Conservation (phyloP, 2,888 invertebrate genomes). For the Trachelus stipa region DNA sequence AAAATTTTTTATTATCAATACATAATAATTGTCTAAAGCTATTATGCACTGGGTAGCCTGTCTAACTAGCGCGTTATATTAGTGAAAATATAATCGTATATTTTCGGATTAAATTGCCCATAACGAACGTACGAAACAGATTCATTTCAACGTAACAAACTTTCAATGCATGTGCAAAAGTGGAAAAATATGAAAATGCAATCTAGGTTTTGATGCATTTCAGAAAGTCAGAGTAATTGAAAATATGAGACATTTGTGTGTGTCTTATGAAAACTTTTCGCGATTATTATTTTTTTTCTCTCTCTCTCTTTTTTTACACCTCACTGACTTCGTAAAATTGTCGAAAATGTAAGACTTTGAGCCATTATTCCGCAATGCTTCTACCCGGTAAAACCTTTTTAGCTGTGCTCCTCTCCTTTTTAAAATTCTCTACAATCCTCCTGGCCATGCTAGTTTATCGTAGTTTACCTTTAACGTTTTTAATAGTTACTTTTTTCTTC, state of each 20-base stretch:
- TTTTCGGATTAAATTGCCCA: constrained; percentile 36
- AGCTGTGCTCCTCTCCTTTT: neutral
- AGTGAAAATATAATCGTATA: constrained; percentile 24
- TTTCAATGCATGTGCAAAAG: constrained; percentile 23
- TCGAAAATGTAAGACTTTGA: constrained; percentile 22
- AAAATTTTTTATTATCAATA: constrained; percentile 29
- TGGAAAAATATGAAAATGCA: constrained; percentile 26
- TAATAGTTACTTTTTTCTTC: constrained; percentile 24
- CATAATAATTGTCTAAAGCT: constrained; percentile 32
- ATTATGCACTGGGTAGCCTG: constrained; percentile 40
- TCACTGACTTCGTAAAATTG: constrained; percentile 13
- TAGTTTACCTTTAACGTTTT: constrained; percentile 35
- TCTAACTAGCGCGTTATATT: constrained; percentile 29
- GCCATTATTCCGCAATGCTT: constrained; percentile 14
- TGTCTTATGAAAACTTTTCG: constrained; percentile 12
- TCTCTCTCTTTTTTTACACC: constrained; percentile 9
- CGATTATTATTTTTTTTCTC: constrained; percentile 1
- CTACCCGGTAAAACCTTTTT: constrained; percentile 10
- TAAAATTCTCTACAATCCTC: constrained; percentile 31
- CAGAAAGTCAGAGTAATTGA: constrained; percentile 15
- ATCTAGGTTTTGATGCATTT: constrained; percentile 13
- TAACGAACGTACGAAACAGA: constrained; percentile 21
- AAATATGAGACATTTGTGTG: constrained; percentile 8
- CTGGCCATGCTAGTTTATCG: constrained; percentile 34
- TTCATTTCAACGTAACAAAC: constrained; percentile 18